Conservation (phyloP, 2,888 invertebrate genomes). For the Melikaiella ostensackeni region DNA sequence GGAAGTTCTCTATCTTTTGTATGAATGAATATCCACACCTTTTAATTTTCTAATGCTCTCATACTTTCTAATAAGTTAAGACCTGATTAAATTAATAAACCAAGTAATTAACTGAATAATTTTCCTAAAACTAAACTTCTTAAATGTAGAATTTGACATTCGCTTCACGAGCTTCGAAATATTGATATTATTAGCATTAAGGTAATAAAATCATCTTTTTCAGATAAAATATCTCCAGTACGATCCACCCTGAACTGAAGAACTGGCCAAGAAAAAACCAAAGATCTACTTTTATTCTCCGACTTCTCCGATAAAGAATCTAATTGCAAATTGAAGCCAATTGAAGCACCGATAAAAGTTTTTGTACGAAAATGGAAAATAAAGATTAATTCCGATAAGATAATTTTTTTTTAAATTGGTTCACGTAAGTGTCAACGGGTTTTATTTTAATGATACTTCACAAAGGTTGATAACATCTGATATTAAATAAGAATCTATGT, state of each 20-base stretch:
- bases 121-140: neutral
- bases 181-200: neutral
- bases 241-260: neutral
- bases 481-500: conserved; percentile 31
- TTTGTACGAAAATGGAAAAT: neutral
- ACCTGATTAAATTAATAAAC: neutral
- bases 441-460: conserved; percentile 18
- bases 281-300: neutral
- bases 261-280: neutral
- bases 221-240: conserved; percentile 19
- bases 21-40: conserved; percentile 25
- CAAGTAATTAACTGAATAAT: neutral
- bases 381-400: neutral
- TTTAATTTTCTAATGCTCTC: neutral
- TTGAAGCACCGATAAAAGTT: neutral
- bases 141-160: neutral
- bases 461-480: conserved; percentile 6
- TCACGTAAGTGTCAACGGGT: neutral
- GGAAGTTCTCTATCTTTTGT: conserved; percentile 1
- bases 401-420: too few relatives aligned
- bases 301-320: neutral
- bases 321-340: neutral
- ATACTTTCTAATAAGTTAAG: neutral
- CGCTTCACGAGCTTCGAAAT: conserved; percentile 5
- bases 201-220: conserved; percentile 11